Conservation (phyloP, 2,113 vertebrate species). For the Lipotes vexillifer region DNA sequence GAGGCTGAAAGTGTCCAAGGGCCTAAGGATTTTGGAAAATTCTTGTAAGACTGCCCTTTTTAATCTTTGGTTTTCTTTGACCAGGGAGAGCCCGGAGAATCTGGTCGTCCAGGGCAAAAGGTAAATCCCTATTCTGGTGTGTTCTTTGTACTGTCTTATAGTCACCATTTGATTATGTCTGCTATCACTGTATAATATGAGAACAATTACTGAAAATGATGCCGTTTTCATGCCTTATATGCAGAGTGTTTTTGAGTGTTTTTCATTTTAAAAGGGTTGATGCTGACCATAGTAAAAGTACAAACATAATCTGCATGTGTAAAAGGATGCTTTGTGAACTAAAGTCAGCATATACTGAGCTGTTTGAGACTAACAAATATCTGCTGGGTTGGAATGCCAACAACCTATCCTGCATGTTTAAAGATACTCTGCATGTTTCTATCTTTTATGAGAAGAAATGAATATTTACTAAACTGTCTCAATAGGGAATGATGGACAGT, state of each 20-base stretch:
- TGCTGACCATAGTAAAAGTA: not conserved
- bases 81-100: constrained; percentile 96
- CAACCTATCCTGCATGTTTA: constrained; percentile 60
- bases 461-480: not conserved
- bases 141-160: not conserved
- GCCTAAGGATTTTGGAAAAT: not conserved
- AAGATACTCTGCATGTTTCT: constrained; percentile 58
- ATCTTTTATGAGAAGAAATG: constrained; percentile 35
- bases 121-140: constrained; percentile 78
- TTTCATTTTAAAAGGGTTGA: constrained; percentile 48
- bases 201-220: not conserved
- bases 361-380: constrained; percentile 60
- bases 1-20: not conserved
- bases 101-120: constrained; percentile 93
- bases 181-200: not conserved
- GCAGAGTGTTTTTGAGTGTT: not conserved
- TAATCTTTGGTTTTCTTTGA: constrained; percentile 58
- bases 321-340: not conserved
- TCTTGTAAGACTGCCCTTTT: not conserved
- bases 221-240: not conserved
- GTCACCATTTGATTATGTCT: not conserved
- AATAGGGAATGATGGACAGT: not conserved
- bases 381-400: not conserved
- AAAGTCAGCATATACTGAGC: not conserved
- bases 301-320: constrained; percentile 11